Conservation (phyloP, 1,140 invertebrate genomes). For the Ganaspis sp. region DNA sequence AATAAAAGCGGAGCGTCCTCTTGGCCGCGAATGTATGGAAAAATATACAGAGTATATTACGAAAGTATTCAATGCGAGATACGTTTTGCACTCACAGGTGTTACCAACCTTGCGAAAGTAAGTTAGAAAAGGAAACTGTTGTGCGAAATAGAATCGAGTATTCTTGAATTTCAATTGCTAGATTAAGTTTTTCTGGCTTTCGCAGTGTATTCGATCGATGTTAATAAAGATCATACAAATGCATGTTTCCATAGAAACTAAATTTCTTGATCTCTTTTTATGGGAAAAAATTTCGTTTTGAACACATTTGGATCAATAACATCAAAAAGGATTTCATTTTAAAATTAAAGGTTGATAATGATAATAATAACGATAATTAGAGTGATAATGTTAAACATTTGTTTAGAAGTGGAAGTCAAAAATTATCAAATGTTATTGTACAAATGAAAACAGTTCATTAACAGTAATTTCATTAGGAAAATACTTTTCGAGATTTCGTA, state of each 20-base stretch:
- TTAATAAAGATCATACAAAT: background rate
- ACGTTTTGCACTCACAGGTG: constrained; percentile 21
- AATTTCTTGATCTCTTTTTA: background rate
- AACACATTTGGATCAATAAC: no score
- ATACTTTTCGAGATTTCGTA: background rate
- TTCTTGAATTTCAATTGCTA: constrained; percentile 14
- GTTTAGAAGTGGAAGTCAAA: no score
- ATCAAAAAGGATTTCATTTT: no score
- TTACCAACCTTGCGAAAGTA: background rate
- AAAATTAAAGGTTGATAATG: no score
- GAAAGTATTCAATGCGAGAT: constrained; percentile 29
- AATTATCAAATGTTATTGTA: no score
- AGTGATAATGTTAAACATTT: no score
- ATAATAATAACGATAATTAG: no score
- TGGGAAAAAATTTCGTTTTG: background rate
- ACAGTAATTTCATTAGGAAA: background rate
- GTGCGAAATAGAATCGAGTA: constrained; percentile 23
- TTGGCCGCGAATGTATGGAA: constrained; percentile 29
- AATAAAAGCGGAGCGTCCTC: constrained; percentile 23
- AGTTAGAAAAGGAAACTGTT: constrained; percentile 14
- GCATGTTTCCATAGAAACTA: background rate
- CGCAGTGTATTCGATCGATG: background rate
- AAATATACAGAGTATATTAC: constrained; percentile 29
- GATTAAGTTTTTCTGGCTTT: constrained; percentile 9
- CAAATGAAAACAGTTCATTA: no score